Percentiles rank a stretch among this genome's conserved stretches.
phyloP scores from a whole-genome alignment of 2,113 vertebrate species.

The Calyptommatus sinebrachiatus region DNA sequence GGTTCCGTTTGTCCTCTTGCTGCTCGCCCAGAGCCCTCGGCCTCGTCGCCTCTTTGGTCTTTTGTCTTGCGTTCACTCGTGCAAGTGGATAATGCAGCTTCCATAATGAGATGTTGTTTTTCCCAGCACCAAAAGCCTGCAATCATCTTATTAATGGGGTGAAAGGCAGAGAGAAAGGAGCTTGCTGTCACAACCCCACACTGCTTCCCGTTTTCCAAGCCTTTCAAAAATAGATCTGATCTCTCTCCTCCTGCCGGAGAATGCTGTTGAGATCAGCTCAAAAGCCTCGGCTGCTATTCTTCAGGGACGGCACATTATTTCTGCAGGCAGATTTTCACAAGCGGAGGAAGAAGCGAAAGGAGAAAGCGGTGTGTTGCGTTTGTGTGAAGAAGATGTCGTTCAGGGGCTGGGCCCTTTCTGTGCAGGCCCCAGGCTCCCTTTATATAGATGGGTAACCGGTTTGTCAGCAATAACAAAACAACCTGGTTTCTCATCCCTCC shows the following conservation, averaged over 20 bases:
- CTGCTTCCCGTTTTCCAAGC: neutral
- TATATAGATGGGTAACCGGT: too few relatives aligned
- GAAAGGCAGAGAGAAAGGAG: slow-evolving; percentile 49
- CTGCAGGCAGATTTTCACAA: neutral
- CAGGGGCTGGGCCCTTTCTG: too few relatives aligned
- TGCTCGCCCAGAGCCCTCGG: slow-evolving; percentile 14
- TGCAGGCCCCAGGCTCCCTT: too few relatives aligned
- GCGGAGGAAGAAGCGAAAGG: too few relatives aligned
- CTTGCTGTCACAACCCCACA: slow-evolving; percentile 27
- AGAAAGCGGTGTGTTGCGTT: too few relatives aligned
- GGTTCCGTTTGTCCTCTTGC: neutral
- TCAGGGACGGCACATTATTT: neutral
- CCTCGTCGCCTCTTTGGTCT: slow-evolving; percentile 47
- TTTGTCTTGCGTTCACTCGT: slow-evolving; percentile 60
- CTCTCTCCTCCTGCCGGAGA: too few relatives aligned
- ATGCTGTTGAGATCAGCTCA: neutral
- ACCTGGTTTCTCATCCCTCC: too few relatives aligned
- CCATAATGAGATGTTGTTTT: slow-evolving; percentile 60
- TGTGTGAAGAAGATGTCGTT: too few relatives aligned
- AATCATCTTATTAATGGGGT: slow-evolving; percentile 64
- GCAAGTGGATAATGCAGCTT: slow-evolving; percentile 52
- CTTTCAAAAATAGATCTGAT: neutral
- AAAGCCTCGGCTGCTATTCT: too few relatives aligned
- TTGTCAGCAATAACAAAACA: too few relatives aligned
- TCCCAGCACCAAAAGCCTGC: slow-evolving; percentile 62